A percentile compares a stretch with the other conserved stretches of the same genome.
These are phyloP conservation scores for Heliconius himera DNA, from an alignment of 1,140 invertebrate species.

Conservation along the genomic window DNA sequence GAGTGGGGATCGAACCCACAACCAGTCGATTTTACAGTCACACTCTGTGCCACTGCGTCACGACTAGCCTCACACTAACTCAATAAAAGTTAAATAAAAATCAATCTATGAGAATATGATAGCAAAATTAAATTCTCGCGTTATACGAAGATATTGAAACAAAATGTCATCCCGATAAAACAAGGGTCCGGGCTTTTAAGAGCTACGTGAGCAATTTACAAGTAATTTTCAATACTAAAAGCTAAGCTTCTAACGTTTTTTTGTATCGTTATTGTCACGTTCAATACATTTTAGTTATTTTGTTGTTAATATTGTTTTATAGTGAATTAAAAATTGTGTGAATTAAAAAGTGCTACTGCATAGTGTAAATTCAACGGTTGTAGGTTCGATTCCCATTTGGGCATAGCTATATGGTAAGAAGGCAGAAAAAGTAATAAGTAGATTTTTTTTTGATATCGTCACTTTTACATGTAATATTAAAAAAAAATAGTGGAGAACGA, in stretches of 20 bases:
- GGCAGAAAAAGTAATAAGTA: too few species aligned
- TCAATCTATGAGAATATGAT: conserved; percentile 35
- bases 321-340: not conserved
- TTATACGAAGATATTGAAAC: conserved; percentile 40
- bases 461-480: too few species aligned
- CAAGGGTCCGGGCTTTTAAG: conserved; percentile 49
- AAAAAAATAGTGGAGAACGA: too few species aligned
- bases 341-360: too few species aligned
- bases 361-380: too few species aligned
- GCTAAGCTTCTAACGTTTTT: conserved; percentile 43
- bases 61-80: too few species aligned
- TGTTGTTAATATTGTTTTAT: not conserved
- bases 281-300: conserved; percentile 16
- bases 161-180: conserved; percentile 49
- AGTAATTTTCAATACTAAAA: conserved; percentile 56
- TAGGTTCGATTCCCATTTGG: too few species aligned
- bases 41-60: too few species aligned
- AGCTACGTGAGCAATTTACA: conserved; percentile 51
- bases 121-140: conserved; percentile 46
- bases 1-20: too few species aligned
- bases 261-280: conserved; percentile 39
- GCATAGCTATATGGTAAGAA: too few species aligned
- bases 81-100: conserved; percentile 26
- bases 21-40: too few species aligned
- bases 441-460: too few species aligned